phyloP scores from a whole-genome alignment of 2,797 vertebrate species.

The Scomberomorus guttatus region DNA sequence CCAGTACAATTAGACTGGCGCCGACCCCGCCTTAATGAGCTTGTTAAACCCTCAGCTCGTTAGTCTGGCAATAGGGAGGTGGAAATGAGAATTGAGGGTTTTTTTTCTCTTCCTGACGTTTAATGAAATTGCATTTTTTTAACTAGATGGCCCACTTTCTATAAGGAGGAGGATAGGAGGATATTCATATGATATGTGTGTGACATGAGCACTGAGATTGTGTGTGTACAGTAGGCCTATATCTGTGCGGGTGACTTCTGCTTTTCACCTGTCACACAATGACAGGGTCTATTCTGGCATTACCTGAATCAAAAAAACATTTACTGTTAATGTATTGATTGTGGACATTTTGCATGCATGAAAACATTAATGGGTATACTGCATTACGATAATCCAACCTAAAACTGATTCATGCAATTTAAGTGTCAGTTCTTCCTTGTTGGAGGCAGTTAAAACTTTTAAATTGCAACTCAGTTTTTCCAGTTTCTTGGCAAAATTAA shows the following conservation, averaged over 20 bases:
- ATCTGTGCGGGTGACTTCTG: background rate
- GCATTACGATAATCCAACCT: background rate
- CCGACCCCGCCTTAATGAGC: conserved; percentile 68
- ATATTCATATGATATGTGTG: background rate
- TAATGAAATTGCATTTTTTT: conserved; percentile 54
- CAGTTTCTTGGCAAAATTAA: background rate
- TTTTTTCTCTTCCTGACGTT: conserved; percentile 37
- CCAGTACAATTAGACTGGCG: conserved; percentile 64
- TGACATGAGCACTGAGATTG: background rate
- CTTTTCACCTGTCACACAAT: background rate
- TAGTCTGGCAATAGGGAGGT: conserved; percentile 67
- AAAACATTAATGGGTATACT: background rate
- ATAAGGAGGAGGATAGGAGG: conserved; percentile 32
- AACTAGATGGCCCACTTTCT: conserved; percentile 64
- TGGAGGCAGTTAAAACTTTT: too few relatives aligned
- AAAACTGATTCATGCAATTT: background rate
- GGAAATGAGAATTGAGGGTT: conserved; percentile 36
- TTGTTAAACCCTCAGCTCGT: conserved; percentile 72
- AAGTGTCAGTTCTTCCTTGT: background rate
- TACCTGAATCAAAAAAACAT: background rate
- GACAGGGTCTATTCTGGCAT: background rate
- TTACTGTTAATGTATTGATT: background rate
- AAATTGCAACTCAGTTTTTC: background rate
- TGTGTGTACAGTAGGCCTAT: background rate
- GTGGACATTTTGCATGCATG: background rate